phyloP scores from a whole-genome alignment of 2,113 vertebrate genomes.

The Pogonocichla stellata region DNA sequence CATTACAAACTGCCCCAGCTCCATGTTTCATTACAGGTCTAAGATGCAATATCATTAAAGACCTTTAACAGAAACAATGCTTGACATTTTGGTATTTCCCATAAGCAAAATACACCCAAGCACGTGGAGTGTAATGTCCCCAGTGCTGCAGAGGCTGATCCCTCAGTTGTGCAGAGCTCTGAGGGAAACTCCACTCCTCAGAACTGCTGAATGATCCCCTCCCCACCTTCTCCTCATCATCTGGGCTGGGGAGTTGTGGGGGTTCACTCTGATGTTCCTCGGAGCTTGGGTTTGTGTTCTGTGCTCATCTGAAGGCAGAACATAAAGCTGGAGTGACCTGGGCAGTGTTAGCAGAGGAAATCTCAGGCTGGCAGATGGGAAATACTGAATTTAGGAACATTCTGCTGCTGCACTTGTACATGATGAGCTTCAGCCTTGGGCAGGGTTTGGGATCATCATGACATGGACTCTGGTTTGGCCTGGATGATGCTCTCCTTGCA shows the following conservation, averaged over 20 bases:
- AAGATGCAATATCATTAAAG: constrained; percentile 79
- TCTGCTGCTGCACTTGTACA: rapidly evolving
- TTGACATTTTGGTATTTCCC: constrained; percentile 84
- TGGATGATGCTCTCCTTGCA: not conserved
- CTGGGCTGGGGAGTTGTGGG: not conserved
- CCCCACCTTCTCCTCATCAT: not conserved
- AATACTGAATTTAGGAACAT: not conserved
- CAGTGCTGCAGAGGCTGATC: not conserved
- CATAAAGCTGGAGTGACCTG: not conserved
- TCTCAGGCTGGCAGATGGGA: not conserved
- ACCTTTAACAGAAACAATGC: constrained; percentile 82
- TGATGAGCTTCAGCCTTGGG: not conserved
- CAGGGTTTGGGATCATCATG: not conserved
- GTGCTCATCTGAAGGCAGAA: not conserved
- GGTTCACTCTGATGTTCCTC: not conserved
- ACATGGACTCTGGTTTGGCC: not conserved
- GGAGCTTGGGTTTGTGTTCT: not conserved
- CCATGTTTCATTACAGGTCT: constrained; percentile 79
- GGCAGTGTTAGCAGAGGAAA: not conserved
- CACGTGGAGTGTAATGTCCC: constrained; percentile 31
- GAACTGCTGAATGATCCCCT: not conserved
- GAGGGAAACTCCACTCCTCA: not conserved
- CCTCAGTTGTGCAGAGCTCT: not conserved
- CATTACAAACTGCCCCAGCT: constrained; percentile 73
- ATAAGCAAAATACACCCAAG: constrained; percentile 71